phyloP scores from a whole-genome alignment of 2,797 vertebrate genomes.

The Setipinna tenuifilis region DNA sequence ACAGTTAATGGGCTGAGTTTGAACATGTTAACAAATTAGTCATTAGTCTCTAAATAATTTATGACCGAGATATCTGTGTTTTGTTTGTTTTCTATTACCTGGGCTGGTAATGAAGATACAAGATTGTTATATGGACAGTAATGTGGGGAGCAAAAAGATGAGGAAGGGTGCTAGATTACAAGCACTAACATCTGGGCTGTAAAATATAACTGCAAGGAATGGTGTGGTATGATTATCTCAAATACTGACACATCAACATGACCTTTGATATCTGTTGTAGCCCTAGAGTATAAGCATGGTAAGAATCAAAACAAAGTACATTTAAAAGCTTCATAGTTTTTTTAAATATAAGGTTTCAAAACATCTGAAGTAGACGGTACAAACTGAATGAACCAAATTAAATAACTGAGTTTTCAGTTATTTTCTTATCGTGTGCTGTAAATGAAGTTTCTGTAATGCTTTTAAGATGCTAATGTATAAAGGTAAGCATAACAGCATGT shows the following conservation, averaged over 20 bases:
- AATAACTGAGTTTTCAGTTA: neutral
- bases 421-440: neutral
- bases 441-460: neutral
- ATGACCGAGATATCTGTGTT: neutral
- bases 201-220: neutral
- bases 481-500: neutral
- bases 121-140: neutral
- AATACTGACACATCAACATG: neutral
- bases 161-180: neutral
- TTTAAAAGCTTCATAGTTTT: neutral
- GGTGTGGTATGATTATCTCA: neutral
- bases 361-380: neutral
- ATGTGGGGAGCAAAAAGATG: neutral
- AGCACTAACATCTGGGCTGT: no score
- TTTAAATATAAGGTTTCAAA: neutral
- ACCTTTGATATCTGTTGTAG: neutral
- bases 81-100: neutral
- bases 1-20: neutral
- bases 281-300: neutral
- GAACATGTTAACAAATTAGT: conserved; percentile 4
- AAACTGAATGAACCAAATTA: neutral
- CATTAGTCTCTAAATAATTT: neutral
- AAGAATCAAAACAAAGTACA: neutral
- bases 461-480: neutral
- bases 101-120: neutral